Conservation (phyloP, 2,797 vertebrate genomes). For the Sandelia bainsii region DNA sequence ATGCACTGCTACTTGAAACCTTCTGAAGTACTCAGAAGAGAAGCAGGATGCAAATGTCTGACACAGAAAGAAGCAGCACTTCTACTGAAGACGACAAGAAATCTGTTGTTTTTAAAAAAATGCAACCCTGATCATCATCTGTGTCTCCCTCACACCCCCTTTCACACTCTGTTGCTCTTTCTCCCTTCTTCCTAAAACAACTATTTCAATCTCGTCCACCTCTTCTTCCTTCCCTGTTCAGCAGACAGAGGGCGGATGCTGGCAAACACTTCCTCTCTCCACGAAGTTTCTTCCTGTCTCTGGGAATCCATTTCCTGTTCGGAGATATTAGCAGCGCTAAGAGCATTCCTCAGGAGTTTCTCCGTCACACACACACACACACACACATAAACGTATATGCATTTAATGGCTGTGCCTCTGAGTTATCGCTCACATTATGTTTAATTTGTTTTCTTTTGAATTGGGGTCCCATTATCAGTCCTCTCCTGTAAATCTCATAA, state of each 20-base stretch:
- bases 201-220: not conserved
- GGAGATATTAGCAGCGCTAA: slow-evolving; percentile 67
- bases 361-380: slow-evolving; percentile 8
- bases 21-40: too few species aligned
- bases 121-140: slow-evolving; percentile 15
- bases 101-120: not conserved
- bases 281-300: slow-evolving; percentile 80
- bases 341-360: slow-evolving; percentile 69
- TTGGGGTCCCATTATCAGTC: slow-evolving; percentile 14
- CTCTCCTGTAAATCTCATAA: slow-evolving; percentile 8
- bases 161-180: not conserved
- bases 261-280: slow-evolving; percentile 87
- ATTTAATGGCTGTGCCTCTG: slow-evolving; percentile 4
- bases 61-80: slow-evolving; percentile 1
- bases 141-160: slow-evolving; percentile 10
- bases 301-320: slow-evolving; percentile 84
- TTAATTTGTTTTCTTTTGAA: slow-evolving; percentile 43
- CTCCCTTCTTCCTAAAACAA: slow-evolving; percentile 46
- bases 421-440: slow-evolving; percentile 17
- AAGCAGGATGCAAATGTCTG: too few species aligned
- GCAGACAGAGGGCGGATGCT: slow-evolving; percentile 87
- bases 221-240: slow-evolving; percentile 74
- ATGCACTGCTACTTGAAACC: too few species aligned
- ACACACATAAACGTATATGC: slow-evolving; percentile 7
- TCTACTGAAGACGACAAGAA: slow-evolving; percentile 3